Conservation (phyloP, 2,888 invertebrate genomes). For the Acrocyrtus sp. region DNA sequence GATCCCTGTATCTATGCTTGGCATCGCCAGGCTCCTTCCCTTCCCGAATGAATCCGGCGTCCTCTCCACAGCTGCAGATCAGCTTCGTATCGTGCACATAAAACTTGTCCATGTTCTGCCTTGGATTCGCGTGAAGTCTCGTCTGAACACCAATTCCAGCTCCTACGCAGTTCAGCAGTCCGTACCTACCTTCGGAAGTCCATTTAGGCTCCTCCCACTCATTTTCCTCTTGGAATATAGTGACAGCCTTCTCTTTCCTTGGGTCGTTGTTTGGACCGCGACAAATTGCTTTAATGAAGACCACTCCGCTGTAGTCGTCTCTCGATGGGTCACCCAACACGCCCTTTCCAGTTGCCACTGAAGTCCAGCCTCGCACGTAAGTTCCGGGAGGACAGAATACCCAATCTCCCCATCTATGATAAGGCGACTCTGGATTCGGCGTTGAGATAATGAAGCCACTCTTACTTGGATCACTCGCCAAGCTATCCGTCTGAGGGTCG, state of each 20-base stretch:
- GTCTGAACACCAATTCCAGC: constrained; percentile 21
- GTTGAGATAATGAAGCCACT: not conserved
- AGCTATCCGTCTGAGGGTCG: not conserved
- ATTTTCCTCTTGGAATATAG: not conserved
- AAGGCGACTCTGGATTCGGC: constrained; percentile 1
- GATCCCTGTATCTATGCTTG: not conserved
- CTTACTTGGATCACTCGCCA: not conserved
- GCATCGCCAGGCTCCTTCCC: not conserved
- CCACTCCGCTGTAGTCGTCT: constrained; percentile 18
- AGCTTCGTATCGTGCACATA: constrained; percentile 23
- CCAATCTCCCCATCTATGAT: constrained; percentile 1
- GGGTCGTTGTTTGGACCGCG: not conserved
- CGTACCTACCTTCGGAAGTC: constrained; percentile 3
- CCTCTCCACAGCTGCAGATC: constrained; percentile 13
- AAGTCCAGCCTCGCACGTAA: constrained; percentile 9
- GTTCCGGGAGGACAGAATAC: constrained; percentile 8
- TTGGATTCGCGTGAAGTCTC: not conserved
- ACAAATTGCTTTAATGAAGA: constrained; percentile 20
- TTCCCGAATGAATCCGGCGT: constrained; percentile 20
- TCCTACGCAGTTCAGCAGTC: constrained; percentile 9
- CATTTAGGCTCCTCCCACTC: constrained; percentile 7
- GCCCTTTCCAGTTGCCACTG: constrained; percentile 3
- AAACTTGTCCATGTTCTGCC: not conserved
- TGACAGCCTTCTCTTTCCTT: not conserved
- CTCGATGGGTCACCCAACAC: not conserved